Conservation (phyloP, 1,140 invertebrate species). For the Ptiloglossa arizonensis region DNA sequence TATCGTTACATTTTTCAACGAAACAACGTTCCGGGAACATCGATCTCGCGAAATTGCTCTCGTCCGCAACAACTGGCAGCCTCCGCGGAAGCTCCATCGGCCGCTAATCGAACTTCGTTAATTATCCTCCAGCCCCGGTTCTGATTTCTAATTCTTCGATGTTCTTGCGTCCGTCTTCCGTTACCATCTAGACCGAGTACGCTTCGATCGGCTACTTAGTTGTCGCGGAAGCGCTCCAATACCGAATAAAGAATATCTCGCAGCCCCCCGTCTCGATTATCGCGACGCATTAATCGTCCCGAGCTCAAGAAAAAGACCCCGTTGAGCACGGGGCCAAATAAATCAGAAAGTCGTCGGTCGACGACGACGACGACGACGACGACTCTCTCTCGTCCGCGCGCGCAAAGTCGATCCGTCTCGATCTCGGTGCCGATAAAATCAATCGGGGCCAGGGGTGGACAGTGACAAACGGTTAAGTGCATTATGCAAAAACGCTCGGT, state of each 20-base stretch:
- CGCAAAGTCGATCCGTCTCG: not conserved
- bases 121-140: not conserved
- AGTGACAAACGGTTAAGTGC: slow-evolving; percentile 45
- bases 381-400: not conserved
- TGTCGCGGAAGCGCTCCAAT: slow-evolving; percentile 3
- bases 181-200: not conserved
- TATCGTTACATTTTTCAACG: not conserved
- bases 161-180: not conserved
- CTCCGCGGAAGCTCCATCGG: not conserved
- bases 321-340: not conserved
- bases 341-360: slow-evolving; percentile 34
- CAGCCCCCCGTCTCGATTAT: not conserved
- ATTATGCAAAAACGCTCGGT: slow-evolving; percentile 43
- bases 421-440: slow-evolving; percentile 4
- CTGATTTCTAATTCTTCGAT: slow-evolving; percentile 2
- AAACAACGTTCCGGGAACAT: not conserved
- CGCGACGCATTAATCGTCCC: slow-evolving; percentile 34
- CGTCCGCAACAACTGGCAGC: no score
- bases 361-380: no score
- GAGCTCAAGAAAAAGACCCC: not conserved
- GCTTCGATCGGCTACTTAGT: slow-evolving; percentile 5
- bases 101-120: slow-evolving; percentile 4
- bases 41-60: not conserved
- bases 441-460: not conserved
- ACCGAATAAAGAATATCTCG: not conserved